Base-by-base conservation (phyloP, 1,140 invertebrate genomes). In the Ostrea denselamellosa region DNA sequence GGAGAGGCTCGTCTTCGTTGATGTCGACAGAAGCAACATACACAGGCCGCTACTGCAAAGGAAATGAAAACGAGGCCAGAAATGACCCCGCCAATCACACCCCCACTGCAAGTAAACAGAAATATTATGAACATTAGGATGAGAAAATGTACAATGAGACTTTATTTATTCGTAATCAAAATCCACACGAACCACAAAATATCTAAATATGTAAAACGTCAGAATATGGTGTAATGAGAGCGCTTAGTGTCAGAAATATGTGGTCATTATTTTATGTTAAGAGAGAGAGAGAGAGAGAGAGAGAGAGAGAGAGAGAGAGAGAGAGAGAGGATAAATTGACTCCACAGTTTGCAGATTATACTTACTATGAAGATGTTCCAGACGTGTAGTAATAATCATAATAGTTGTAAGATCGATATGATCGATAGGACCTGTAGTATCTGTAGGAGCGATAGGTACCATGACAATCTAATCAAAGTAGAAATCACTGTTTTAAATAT, bases 311-410 rank as follows among this genome's bases (percentile, higher is more conserved):
- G 5, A 53, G 5, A 53, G 10, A 53, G 5, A 53, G n/a, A n/a
- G n/a, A n/a, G n/a, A n/a, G n/a, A n/a, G n/a, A n/a, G n/a, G n/a
- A n/a, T n/a, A n/a, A n/a, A n/a, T n/a, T n/a, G n/a, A n/a, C n/a
- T n/a, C n/a, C n/a, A n/a, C n/a, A n/a, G n/a, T n/a, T n/a, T 56
- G 8, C 54, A 62, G 17, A 19, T 0, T 62, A 62, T 62, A 62
- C 68, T 77, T 77, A 77, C 68, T 28, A 28, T 25, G 25, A 22
- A 25, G 68, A 77, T 10, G 68, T 77, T 77, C 68, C 68, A 14
- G 28, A 77, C 4, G 68, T 34, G 12, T 77, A 77, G 25, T 77
- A 77, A 68, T 68, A 77, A 62, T 19, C 14, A 14, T 62, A 62
- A n/a, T 62, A 62, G 19, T 2, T 62, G 17, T 62, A 62, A 14